These are phyloP conservation scores for Danionella dracula DNA, from an alignment of 2,797 vertebrate genomes.

Conservation along the genomic window DNA sequence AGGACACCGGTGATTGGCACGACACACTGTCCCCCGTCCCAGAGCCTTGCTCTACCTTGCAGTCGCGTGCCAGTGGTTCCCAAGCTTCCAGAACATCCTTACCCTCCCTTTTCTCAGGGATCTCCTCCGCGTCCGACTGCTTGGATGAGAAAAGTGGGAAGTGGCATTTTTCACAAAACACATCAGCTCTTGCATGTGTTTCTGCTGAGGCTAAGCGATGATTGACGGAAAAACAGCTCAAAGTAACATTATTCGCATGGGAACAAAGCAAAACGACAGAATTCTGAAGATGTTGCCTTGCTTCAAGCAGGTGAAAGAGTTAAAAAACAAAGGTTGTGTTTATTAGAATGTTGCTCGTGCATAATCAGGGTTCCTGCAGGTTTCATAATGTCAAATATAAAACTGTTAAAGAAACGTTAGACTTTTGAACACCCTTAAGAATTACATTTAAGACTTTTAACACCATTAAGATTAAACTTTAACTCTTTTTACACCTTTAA, in stretches of 20 bases:
- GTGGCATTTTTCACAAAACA: slow-evolving; percentile 49
- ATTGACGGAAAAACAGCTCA: not conserved
- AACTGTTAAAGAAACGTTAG: no score
- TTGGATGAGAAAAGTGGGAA: slow-evolving; percentile 66
- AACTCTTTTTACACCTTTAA: no score
- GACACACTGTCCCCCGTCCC: slow-evolving; percentile 20
- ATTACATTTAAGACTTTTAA: no score
- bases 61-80: slow-evolving; percentile 74
- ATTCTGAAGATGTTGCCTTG: slow-evolving; percentile 1
- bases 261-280: no score
- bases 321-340: no score
- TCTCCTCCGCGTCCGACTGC: slow-evolving; percentile 70
- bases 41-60: slow-evolving; percentile 75
- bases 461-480: no score
- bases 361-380: no score
- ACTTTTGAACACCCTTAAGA: no score
- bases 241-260: no score
- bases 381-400: no score
- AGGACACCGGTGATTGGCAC: slow-evolving; percentile 11
- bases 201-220: not conserved
- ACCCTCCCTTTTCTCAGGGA: slow-evolving; percentile 68
- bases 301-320: slow-evolving; percentile 23
- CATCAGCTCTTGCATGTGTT: not conserved
- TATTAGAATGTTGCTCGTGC: no score
- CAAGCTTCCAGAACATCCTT: slow-evolving; percentile 70